Evolutionary conservation across 1,140 invertebrate species (phyloP).

Genomic region (Cotesia vestalis): DNA sequence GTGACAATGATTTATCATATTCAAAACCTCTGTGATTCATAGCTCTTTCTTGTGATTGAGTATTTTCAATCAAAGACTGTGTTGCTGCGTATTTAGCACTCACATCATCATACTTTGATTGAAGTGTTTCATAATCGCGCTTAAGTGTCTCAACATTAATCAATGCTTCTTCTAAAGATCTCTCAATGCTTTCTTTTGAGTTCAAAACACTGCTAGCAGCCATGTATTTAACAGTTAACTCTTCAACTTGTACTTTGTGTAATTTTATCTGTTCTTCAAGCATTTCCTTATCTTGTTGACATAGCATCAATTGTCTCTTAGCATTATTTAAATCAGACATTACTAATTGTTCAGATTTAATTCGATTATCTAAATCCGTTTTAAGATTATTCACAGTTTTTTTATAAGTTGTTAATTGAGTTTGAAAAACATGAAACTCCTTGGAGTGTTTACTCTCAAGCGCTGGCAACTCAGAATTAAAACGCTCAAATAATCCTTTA

Average conservation of each 20-base stretch:
- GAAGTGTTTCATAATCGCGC: conserved; percentile 53
- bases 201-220: conserved; percentile 53
- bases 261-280: conserved; percentile 56
- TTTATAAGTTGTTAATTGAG: conserved; percentile 55
- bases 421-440: conserved; percentile 58
- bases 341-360: conserved; percentile 47
- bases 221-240: conserved; percentile 58
- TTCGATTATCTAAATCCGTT: conserved; percentile 50
- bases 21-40: conserved; percentile 46
- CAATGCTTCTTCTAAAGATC: conserved; percentile 55
- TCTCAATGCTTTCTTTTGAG: conserved; percentile 62
- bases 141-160: conserved; percentile 49
- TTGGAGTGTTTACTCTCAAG: conserved; percentile 56
- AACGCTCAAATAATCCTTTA: conserved; percentile 46
- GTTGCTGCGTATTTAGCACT: conserved; percentile 50
- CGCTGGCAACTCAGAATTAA: conserved; percentile 49
- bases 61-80: conserved; percentile 52
- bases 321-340: conserved; percentile 46
- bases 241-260: conserved; percentile 56
- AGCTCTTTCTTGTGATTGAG: conserved; percentile 47
- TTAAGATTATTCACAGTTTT: conserved; percentile 58
- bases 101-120: conserved; percentile 54
- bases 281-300: conserved; percentile 52
- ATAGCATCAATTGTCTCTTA: conserved; percentile 40
- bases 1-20: conserved; percentile 50